Conservation (phyloP, 92 coral and sea anemone species). For the Virgularia gustaviana region DNA sequence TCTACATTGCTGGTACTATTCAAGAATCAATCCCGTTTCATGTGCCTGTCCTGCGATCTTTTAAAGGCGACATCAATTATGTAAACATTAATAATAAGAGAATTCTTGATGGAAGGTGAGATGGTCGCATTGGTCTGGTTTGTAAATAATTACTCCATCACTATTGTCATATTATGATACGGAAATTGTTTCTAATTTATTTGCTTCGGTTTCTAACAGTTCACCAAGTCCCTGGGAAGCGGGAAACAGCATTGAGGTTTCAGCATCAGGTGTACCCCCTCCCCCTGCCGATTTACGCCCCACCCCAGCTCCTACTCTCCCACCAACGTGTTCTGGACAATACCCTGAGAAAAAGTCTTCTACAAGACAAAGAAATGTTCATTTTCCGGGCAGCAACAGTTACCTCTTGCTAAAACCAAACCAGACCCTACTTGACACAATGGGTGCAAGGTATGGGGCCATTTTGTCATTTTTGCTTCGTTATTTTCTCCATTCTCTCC, state of each 20-base stretch:
- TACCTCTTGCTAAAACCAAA: neutral
- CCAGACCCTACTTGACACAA: slow-evolving; percentile 13
- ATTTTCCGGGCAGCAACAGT: slow-evolving; percentile 25
- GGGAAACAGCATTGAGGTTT: slow-evolving; percentile 68
- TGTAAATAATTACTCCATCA: no score
- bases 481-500: no score
- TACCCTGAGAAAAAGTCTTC: slow-evolving; percentile 4
- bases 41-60: slow-evolving; percentile 66
- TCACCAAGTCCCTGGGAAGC: slow-evolving; percentile 45
- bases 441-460: neutral
- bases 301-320: slow-evolving; percentile 73
- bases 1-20: slow-evolving; percentile 72
- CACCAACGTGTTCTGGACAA: slow-evolving; percentile 60
- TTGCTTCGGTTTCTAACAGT: slow-evolving; percentile 31
- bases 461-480: neutral
- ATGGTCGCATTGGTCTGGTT: neutral
- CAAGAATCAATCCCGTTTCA: slow-evolving; percentile 49
- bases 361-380: slow-evolving; percentile 13
- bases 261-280: slow-evolving; percentile 88
- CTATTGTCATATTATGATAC: no score
- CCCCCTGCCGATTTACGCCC: slow-evolving; percentile 57
- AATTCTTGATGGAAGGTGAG: slow-evolving; percentile 22
- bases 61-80: slow-evolving; percentile 67
- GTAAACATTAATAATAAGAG: slow-evolving; percentile 60
- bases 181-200: neutral